A percentile compares a stretch with the other conserved stretches of the same genome.
These are phyloP conservation scores for Sander lucioperca DNA, from an alignment of 2,113 vertebrate species.

Conservation along the genomic window DNA sequence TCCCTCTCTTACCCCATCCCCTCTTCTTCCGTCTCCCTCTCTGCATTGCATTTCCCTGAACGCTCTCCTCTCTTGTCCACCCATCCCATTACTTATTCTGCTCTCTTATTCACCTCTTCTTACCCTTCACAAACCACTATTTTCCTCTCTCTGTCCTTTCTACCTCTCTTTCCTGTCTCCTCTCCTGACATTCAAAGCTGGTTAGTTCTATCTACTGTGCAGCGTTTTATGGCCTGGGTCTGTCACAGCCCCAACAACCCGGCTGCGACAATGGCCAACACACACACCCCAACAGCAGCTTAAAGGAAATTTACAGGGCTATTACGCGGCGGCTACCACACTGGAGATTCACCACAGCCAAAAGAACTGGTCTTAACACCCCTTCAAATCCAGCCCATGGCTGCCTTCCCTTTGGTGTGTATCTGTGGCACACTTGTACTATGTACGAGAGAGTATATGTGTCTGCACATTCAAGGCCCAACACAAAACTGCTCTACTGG, in stretches of 20 bases:
- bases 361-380: constrained; percentile 60
- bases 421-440: background rate
- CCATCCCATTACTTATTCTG: constrained; percentile 64
- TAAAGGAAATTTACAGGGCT: constrained; percentile 81
- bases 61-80: constrained; percentile 58
- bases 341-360: constrained; percentile 71
- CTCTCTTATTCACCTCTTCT: constrained; percentile 49
- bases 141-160: constrained; percentile 15
- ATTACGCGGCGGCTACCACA: constrained; percentile 69
- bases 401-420: constrained; percentile 39
- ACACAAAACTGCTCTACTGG: constrained; percentile 68
- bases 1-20: constrained; percentile 25
- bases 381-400: constrained; percentile 51
- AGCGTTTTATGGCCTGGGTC: constrained; percentile 48
- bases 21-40: constrained; percentile 33
- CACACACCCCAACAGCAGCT: constrained; percentile 65
- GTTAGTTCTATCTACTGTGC: constrained; percentile 60
- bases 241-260: constrained; percentile 63
- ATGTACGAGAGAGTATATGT: constrained; percentile 10
- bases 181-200: constrained; percentile 53
- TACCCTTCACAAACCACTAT: constrained; percentile 45
- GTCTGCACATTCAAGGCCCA: constrained; percentile 48
- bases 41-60: constrained; percentile 49
- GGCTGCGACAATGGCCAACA: constrained; percentile 56
- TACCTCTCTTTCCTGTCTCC: constrained; percentile 1